Evolutionary conservation across 1,140 invertebrate genomes (phyloP).

Genomic region (Drosophila miranda): DNA sequence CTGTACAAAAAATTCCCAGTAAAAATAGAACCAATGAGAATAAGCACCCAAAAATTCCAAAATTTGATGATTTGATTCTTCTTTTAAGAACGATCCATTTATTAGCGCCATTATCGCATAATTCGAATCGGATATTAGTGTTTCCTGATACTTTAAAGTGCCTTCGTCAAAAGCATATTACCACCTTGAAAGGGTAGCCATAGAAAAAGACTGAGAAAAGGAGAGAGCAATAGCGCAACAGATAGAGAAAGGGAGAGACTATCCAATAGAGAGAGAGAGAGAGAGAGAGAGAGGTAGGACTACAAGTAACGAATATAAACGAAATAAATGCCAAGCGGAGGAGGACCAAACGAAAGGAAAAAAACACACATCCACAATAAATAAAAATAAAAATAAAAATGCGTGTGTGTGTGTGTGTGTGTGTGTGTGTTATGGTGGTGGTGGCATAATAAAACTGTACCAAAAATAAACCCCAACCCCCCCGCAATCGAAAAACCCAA

Average conservation of each 20-base stretch:
- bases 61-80: no score
- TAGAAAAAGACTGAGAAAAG: no score
- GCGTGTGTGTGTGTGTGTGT: conserved; percentile 40
- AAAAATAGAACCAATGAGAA: no score
- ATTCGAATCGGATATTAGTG: no score
- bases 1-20: no score
- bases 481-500: conserved; percentile 6
- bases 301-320: conserved; percentile 39
- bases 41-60: no score
- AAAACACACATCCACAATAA: conserved; percentile 60
- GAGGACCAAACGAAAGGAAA: conserved; percentile 1
- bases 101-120: no score
- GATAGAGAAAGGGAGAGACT: neutral
- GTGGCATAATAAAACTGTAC: conserved; percentile 71
- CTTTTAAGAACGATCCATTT: no score
- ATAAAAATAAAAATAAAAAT: conserved; percentile 78
- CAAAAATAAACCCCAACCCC: conserved; percentile 12
- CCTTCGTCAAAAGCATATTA: no score
- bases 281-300: conserved; percentile 9
- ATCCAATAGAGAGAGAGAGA: no score
- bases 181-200: no score
- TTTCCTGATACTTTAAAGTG: no score
- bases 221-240: neutral
- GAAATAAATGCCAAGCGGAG: conserved; percentile 40
- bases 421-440: conserved; percentile 7